These are phyloP conservation scores for Gasterosteus nipponicus DNA, from an alignment of 2,113 vertebrate species.

Conservation along the genomic window DNA sequence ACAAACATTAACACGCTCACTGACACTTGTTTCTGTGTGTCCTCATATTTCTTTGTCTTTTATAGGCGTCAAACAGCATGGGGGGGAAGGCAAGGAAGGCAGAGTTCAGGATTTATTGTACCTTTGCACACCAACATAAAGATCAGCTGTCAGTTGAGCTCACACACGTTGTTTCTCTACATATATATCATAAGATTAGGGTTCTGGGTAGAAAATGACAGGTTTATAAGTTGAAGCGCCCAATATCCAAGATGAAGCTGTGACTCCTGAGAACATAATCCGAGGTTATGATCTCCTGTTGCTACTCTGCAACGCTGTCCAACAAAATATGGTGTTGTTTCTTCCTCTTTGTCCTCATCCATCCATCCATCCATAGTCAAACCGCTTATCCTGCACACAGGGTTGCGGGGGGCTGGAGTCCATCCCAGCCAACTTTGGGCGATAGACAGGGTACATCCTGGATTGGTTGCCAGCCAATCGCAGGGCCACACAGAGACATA, in stretches of 20 bases:
- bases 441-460: too few relatives aligned
- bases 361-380: too few relatives aligned
- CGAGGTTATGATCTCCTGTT: not conserved
- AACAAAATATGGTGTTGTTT: too few relatives aligned
- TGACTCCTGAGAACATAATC: not conserved
- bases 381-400: too few relatives aligned
- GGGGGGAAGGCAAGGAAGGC: constrained; percentile 22
- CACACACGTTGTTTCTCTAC: constrained; percentile 1
- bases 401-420: too few relatives aligned
- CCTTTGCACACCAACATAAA: not conserved
- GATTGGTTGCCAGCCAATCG: too few relatives aligned
- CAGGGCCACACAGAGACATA: too few relatives aligned
- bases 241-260: not conserved
- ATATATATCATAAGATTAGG: not conserved
- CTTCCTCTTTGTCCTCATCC: not conserved
- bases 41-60: constrained; percentile 27
- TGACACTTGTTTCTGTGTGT: constrained; percentile 17
- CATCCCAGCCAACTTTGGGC: too few relatives aligned
- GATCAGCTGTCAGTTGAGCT: constrained; percentile 36
- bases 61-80: constrained; percentile 30
- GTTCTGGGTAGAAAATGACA: not conserved
- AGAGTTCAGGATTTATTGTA: constrained; percentile 26
- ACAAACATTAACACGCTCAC: too few relatives aligned
- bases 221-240: not conserved
- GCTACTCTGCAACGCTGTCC: not conserved